Percentiles rank a stretch among this genome's conserved stretches.
Conservation (phyloP, 2,113 vertebrate genomes). For the Pseudois nayaur region DNA sequence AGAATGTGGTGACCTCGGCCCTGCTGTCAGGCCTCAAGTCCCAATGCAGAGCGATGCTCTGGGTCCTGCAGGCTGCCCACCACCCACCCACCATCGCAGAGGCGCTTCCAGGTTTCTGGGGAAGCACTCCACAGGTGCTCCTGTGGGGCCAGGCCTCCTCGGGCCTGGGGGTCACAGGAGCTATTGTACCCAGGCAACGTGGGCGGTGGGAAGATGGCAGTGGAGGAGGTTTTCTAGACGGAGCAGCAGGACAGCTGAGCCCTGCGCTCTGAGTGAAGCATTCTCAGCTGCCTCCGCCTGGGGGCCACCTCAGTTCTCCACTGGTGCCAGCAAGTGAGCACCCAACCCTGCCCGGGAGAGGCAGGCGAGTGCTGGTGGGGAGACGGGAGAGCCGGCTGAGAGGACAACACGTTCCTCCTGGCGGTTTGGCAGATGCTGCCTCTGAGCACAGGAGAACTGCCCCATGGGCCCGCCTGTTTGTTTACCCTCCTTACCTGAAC, state of each 20-base stretch:
- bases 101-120: background rate
- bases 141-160: background rate
- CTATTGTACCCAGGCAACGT: background rate
- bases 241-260: background rate
- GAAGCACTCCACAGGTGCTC: background rate
- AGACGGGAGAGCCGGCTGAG: rapidly evolving
- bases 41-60: background rate
- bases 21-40: background rate
- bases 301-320: background rate
- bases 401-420: rapidly evolving
- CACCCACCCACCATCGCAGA: background rate
- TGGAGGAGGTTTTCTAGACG: background rate
- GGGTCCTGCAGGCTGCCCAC: background rate
- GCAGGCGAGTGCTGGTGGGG: rapidly evolving
- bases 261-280: background rate
- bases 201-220: background rate
- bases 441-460: background rate
- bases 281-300: background rate
- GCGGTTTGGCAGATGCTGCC: background rate
- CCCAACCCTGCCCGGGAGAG: background rate
- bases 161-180: background rate
- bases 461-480: background rate
- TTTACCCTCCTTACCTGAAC: constrained; percentile 79
- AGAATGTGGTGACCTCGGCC: background rate
- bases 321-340: background rate